These are phyloP conservation scores for Craseonycteris thonglongyai DNA, from an alignment of 2,113 vertebrate species.

Conservation along the genomic window DNA sequence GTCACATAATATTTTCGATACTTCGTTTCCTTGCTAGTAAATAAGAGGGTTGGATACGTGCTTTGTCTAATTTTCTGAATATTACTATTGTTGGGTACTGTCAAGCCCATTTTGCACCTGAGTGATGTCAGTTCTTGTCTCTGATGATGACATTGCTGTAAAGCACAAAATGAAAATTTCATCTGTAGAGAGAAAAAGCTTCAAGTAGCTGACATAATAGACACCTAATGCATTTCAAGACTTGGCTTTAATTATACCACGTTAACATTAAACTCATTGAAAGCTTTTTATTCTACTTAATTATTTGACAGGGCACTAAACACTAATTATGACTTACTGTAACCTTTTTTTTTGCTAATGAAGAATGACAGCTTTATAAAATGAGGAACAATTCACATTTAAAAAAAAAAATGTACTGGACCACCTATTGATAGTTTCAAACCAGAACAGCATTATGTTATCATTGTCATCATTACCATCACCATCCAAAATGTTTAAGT, in stretches of 20 bases:
- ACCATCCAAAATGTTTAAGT: conserved; percentile 54
- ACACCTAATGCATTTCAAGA: conserved; percentile 65
- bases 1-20: not conserved
- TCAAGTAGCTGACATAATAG: conserved; percentile 42
- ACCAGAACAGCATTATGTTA: conserved; percentile 50
- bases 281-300: conserved; percentile 74
- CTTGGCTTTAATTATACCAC: conserved; percentile 69
- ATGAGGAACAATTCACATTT: conserved; percentile 35
- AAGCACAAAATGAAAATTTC: conserved; percentile 51
- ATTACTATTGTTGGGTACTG: not conserved
- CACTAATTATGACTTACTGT: conserved; percentile 73
- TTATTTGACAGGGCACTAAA: conserved; percentile 74
- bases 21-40: not conserved
- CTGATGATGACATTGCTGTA: conserved; percentile 6
- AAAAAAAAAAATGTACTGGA: conserved; percentile 16
- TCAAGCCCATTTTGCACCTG: not conserved
- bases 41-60: not conserved
- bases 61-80: not conserved
- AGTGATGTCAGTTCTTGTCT: not conserved
- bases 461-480: conserved; percentile 43
- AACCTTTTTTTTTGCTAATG: conserved; percentile 66
- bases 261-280: conserved; percentile 71
- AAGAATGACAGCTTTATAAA: conserved; percentile 68
- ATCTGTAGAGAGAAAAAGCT: not conserved
- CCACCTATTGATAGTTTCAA: conserved; percentile 53